These are phyloP conservation scores for Aeoliscus strigatus DNA, from an alignment of 2,797 vertebrate genomes.

Conservation along the genomic window DNA sequence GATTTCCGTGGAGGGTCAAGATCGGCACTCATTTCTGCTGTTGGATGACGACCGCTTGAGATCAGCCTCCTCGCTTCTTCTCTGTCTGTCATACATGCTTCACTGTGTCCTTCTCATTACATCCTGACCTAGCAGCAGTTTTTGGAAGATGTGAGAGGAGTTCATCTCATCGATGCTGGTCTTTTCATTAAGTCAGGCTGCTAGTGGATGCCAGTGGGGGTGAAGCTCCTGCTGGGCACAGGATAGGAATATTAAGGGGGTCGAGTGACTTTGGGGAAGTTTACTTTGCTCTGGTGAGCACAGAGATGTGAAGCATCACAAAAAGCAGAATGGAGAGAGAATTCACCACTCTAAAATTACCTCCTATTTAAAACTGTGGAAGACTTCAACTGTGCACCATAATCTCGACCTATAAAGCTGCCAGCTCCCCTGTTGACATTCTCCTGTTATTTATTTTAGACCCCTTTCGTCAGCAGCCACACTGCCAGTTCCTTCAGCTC, in stretches of 20 bases:
- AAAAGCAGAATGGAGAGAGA: slow-evolving; percentile 11
- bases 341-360: slow-evolving; percentile 23
- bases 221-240: slow-evolving; percentile 25
- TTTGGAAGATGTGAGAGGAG: slow-evolving; percentile 28
- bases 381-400: slow-evolving; percentile 5
- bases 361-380: slow-evolving; percentile 9
- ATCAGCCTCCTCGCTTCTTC: slow-evolving; percentile 3
- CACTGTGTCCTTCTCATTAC: slow-evolving; percentile 34
- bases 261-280: slow-evolving; percentile 22
- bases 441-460: slow-evolving; percentile 31
- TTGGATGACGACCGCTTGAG: slow-evolving; percentile 18
- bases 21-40: slow-evolving; percentile 34
- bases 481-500: slow-evolving; percentile 28
- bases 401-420: slow-evolving; percentile 7
- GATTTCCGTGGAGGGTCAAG: slow-evolving; percentile 42
- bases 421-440: slow-evolving; percentile 13
- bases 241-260: slow-evolving; percentile 9
- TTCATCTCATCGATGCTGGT: slow-evolving; percentile 25
- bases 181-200: slow-evolving; percentile 41
- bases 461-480: slow-evolving; percentile 24
- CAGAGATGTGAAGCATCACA: not conserved
- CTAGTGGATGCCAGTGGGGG: slow-evolving; percentile 24
- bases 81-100: slow-evolving; percentile 4
- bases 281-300: slow-evolving; percentile 1
- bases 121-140: slow-evolving; percentile 49